A percentile compares a stretch with the other conserved stretches of the same genome.
These are phyloP conservation scores for Parascotia fuliginaria DNA, from an alignment of 2,888 invertebrate species.

Conservation along the genomic window DNA sequence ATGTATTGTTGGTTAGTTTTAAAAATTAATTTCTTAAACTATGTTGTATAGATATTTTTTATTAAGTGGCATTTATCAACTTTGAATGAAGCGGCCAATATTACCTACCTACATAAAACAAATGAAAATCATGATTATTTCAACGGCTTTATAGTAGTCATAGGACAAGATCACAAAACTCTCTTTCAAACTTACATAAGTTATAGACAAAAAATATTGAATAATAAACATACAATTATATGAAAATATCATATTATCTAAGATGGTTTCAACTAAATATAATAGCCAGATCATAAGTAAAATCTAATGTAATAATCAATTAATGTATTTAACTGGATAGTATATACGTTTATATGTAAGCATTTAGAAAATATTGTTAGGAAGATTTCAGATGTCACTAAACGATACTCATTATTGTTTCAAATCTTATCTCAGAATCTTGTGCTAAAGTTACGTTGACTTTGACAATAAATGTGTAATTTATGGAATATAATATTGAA, in stretches of 20 bases:
- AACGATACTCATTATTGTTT: slow-evolving; percentile 52
- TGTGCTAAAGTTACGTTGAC: slow-evolving; percentile 81
- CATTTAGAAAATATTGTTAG: slow-evolving; percentile 42
- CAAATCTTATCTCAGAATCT: slow-evolving; percentile 57
- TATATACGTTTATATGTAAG: slow-evolving; percentile 47
- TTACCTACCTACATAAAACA: no score
- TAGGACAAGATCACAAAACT: no score
- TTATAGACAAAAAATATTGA: no score
- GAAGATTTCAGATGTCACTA: slow-evolving; percentile 47
- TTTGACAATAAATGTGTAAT: slow-evolving; percentile 86
- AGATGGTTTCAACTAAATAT: slow-evolving; percentile 22
- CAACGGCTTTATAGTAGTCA: no score
- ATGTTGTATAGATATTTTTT: no score
- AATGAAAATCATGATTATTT: no score
- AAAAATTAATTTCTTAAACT: no score
- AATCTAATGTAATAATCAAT: slow-evolving; percentile 34
- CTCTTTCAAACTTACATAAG: no score
- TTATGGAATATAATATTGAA: slow-evolving; percentile 69
- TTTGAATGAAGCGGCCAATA: no score
- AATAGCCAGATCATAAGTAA: slow-evolving; percentile 27
- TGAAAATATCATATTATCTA: slow-evolving; percentile 18
- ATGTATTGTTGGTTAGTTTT: no score
- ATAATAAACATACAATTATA: not conserved
- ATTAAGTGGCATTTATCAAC: no score
- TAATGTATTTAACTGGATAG: slow-evolving; percentile 51